These are phyloP conservation scores for Uloborus diversus DNA, from an alignment of 1,140 invertebrate species.

Conservation along the genomic window DNA sequence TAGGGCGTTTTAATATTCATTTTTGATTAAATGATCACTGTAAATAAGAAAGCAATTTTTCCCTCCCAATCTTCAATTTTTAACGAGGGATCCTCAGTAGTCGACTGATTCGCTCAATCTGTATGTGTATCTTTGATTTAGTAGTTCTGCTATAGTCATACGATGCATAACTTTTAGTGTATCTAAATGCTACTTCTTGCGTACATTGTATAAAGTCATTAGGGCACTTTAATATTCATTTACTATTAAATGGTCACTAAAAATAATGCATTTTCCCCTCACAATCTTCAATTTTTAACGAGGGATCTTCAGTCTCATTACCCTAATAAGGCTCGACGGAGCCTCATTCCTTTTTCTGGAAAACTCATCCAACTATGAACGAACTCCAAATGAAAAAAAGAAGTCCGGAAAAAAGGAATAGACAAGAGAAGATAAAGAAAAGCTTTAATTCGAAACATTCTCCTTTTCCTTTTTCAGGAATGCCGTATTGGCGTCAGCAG, in stretches of 20 bases:
- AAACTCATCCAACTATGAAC: neutral
- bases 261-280: neutral
- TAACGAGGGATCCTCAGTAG: no score
- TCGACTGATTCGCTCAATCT: no score
- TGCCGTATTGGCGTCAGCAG: conserved; percentile 1
- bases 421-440: neutral
- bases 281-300: neutral
- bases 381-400: neutral
- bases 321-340: neutral
- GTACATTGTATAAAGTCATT: no score
- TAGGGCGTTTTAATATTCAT: no score
- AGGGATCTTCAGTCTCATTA: conserved; percentile 4
- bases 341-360: neutral
- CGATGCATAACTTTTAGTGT: no score
- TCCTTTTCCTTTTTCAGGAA: conserved; percentile 15
- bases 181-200: no score
- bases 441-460: neutral
- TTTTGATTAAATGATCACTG: neutral
- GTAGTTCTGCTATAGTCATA: no score
- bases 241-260: neutral
- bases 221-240: no score
- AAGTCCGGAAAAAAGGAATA: neutral
- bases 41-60: neutral
- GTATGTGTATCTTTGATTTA: no score
- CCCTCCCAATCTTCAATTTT: neutral